Evolutionary conservation across 1,140 invertebrate genomes (phyloP), one percentile per base, ranked within the genome.

Genomic region (Drosophila elegans): DNA sequence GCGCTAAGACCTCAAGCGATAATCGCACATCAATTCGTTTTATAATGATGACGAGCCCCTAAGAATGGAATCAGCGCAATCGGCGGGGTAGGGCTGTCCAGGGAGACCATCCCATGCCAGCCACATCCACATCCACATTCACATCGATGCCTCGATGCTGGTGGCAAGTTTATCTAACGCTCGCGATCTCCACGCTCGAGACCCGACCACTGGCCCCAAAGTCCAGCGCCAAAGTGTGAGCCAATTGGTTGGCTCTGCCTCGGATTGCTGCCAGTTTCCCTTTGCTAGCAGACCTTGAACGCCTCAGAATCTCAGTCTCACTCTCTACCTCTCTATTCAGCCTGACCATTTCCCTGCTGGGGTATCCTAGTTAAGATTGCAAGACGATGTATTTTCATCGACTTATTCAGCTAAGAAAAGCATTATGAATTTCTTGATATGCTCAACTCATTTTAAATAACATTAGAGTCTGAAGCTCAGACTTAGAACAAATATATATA

Each of bases 11-110:
- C 75, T 80, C 76, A 71, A 89, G 79, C 83, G 83, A 86, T 86
- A 88, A 86, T 86, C 83, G 83, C 83, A 74, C 79, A 86, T 86
- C 83, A 86, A 86, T 86, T 86, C 83, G 83, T 86, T 86, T 86
- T 82, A 86, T 86, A 86, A 86, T 88, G 83, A 88, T 86, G 83
- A 86, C 83, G 83, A 83, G 82, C 51, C 56, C 44, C 45, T 49
- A 56, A 48, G 51, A 49, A 32, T 36, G 16, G 32, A 45, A 32
- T 29, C 42, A 41, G 45, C 57, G 29, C 1, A 21, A n/a, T 44
- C n/a, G 9, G 39, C 21, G 54, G 13, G 2, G 27, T 32, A 21
- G n/a, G 39, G 52, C 21, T 36, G 29, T 25, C 34, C 49, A 45
- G 48, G 12, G 46, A 42, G 42, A 36, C 55, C 39, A 63, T 38